Base-by-base conservation (phyloP, 1,140 invertebrate species). In the Agraylea sexmaculata region DNA sequence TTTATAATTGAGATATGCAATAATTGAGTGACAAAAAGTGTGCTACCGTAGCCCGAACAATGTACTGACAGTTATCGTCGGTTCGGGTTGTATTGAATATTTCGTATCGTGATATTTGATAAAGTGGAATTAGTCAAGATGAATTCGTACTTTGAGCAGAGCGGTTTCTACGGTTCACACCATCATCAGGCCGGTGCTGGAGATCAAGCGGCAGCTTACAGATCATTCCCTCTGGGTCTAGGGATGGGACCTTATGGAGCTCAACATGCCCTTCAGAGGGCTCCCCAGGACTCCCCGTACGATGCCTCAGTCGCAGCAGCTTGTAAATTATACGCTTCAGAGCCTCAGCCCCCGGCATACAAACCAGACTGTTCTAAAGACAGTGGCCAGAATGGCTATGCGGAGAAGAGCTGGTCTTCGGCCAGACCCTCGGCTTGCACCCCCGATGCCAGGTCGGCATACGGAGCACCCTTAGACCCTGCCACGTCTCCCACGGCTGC, bases 101-200 rank as follows among this genome's bases (percentile, higher is more conserved):
- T 12, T 13, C 7, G 7, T 7, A 6, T n/a, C n/a, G n/a, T n/a
- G n/a, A n/a, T n/a, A n/a, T n/a, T n/a, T n/a, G n/a, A n/a, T n/a
- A n/a, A n/a, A n/a, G n/a, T n/a, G n/a, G n/a, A n/a, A n/a, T n/a
- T n/a, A n/a, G 46, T 56, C 62, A 74, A 68, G 69, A 92, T 91
- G 88, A 91, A 91, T 78, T 89, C 87, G 56, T 92, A 91, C 66
- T 93, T 91, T 64, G 87, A 91, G 68, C 87, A 90, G 70, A 80
- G 81, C 64, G 86, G 87, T 62, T 91, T 91, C 72, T 91, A 91
- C 68, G 86, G 86, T 42, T 77, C 82, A 51, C 87, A 87, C 63
- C 82, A 84, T 52, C 83, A 86, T 57, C 78, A 82, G 55, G 70
- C 77, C 45, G 68, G 73, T 32, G 71, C 74, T 29, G 71, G 77